These are phyloP conservation scores for Camelus dromedarius DNA, from an alignment of 2,113 vertebrate species.

Conservation along the genomic window DNA sequence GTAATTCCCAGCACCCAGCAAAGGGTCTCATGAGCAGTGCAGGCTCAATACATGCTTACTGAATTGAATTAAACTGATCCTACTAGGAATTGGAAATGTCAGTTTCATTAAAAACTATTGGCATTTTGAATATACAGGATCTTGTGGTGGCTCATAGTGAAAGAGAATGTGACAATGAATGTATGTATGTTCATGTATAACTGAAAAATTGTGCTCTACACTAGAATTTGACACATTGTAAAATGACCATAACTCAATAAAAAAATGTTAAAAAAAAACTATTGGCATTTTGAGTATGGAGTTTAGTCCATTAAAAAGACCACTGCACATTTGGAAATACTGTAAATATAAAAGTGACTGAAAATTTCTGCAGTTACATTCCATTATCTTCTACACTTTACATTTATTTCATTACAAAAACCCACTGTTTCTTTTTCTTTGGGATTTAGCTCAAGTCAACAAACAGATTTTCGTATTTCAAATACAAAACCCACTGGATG, in stretches of 20 bases:
- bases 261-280: no score
- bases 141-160: no score
- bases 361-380: neutral
- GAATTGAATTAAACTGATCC: slow-evolving; percentile 8
- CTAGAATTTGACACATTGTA: no score
- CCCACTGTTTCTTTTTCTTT: slow-evolving; percentile 18
- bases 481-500: slow-evolving; percentile 2
- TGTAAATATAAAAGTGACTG: slow-evolving; percentile 30
- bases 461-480: slow-evolving; percentile 39
- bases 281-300: neutral
- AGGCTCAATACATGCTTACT: neutral
- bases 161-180: no score
- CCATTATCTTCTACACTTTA: slow-evolving; percentile 14
- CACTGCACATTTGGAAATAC: slow-evolving; percentile 32
- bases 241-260: no score
- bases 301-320: slow-evolving; percentile 1
- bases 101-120: slow-evolving; percentile 33
- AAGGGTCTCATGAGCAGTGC: neutral
- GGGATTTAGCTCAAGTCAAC: slow-evolving; percentile 33
- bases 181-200: no score
- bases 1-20: neutral
- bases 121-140: neutral
- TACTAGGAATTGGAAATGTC: neutral
- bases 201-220: no score
- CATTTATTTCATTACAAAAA: slow-evolving; percentile 30